phyloP scores from a whole-genome alignment of 2,797 vertebrate genomes.

The Masticophis lateralis region DNA sequence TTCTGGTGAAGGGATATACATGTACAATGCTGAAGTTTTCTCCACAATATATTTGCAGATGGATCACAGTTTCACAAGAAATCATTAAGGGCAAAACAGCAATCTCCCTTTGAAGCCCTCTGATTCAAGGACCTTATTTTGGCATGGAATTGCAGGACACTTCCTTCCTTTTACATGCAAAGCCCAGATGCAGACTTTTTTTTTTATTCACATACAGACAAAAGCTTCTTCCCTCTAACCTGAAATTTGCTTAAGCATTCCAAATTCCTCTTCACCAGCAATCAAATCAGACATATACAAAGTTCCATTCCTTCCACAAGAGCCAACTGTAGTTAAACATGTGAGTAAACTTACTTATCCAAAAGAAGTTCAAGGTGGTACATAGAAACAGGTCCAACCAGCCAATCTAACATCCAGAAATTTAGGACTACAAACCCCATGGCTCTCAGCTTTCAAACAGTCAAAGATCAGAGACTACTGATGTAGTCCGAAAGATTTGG shows the following conservation, averaged over 20 bases:
- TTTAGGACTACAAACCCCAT: not conserved
- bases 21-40: not conserved
- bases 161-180: not conserved
- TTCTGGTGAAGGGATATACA: not conserved
- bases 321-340: not conserved
- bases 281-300: not conserved
- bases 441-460: not conserved
- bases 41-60: not conserved
- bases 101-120: not conserved
- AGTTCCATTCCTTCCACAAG: not conserved
- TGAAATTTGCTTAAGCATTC: not conserved
- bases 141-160: not conserved
- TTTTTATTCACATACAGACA: not conserved
- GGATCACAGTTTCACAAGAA: not conserved
- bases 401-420: not conserved
- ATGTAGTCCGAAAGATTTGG: not conserved
- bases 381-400: not conserved
- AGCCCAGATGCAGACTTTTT: not conserved
- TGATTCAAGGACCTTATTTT: not conserved
- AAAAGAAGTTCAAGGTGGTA: not conserved
- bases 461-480: not conserved
- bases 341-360: not conserved
- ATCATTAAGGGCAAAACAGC: not conserved
- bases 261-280: not conserved
- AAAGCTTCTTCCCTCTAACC: not conserved